These are phyloP conservation scores for Amblyteles armatorius DNA, from an alignment of 2,888 invertebrate species.

Conservation along the genomic window DNA sequence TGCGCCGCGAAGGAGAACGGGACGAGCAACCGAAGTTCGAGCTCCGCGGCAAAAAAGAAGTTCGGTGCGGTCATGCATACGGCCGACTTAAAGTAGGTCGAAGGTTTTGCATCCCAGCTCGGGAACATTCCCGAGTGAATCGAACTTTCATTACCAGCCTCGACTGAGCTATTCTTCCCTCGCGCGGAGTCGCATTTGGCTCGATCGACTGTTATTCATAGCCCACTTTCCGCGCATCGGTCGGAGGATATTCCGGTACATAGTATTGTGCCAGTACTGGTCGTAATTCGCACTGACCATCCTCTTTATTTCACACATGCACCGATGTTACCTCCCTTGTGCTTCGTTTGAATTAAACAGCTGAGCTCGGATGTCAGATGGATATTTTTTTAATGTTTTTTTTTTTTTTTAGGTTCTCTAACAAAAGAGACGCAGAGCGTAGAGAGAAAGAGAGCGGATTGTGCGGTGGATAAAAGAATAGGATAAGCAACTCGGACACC, in stretches of 20 bases:
- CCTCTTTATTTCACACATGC: background rate
- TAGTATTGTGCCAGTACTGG: background rate
- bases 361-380: conserved; percentile 17
- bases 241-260: conserved; percentile 31
- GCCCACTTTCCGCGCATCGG: conserved; percentile 37
- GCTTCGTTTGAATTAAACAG: conserved; percentile 55
- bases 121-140: conserved; percentile 28
- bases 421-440: conserved; percentile 37
- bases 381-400: background rate
- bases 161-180: conserved; percentile 35
- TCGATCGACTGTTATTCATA: conserved; percentile 55
- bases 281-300: conserved; percentile 28
- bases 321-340: background rate
- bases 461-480: conserved; percentile 49
- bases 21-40: background rate
- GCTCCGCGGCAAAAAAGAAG: background rate
- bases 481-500: conserved; percentile 56
- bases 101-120: conserved; percentile 27
- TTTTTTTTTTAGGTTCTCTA: background rate
- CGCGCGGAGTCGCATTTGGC: conserved; percentile 26
- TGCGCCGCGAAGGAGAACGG: too few species aligned
- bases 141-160: conserved; percentile 49
- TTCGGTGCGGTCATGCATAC: background rate
- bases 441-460: conserved; percentile 13
- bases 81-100: conserved; percentile 55